Conservation (phyloP, 2,113 vertebrate genomes). For the Hydrolagus affinis region DNA sequence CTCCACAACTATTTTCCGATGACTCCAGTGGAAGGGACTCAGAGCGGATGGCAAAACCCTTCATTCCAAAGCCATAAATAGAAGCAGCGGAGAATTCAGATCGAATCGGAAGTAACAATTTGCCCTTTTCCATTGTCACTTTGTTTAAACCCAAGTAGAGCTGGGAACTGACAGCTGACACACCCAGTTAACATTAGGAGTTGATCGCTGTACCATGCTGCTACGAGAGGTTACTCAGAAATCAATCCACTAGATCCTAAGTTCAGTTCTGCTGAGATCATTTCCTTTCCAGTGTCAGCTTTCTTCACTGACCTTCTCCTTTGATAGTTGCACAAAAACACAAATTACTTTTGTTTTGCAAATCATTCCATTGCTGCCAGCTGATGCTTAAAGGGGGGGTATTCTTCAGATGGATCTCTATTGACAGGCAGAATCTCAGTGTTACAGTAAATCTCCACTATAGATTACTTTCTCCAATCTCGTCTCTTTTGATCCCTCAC, state of each 20-base stretch:
- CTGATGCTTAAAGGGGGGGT: no score
- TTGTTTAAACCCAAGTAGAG: slow-evolving; percentile 19
- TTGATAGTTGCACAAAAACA: neutral
- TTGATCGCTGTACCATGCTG: slow-evolving; percentile 8
- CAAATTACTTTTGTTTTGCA: slow-evolving; percentile 8
- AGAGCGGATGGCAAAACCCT: neutral
- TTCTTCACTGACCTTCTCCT: neutral
- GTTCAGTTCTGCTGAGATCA: slow-evolving; percentile 10
- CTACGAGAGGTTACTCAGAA: slow-evolving; percentile 5
- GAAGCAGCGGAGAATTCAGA: slow-evolving; percentile 12
- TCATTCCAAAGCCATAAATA: slow-evolving; percentile 2
- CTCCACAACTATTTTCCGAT: no score
- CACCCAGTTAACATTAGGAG: slow-evolving; percentile 30
- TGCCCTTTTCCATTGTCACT: slow-evolving; percentile 26
- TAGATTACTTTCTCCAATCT: no score
- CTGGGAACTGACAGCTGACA: slow-evolving; percentile 32
- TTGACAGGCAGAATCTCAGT: no score
- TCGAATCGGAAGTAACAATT: slow-evolving; percentile 27
- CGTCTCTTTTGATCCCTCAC: no score
- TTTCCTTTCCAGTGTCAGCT: slow-evolving; percentile 10
- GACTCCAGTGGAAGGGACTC: neutral
- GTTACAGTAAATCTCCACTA: no score
- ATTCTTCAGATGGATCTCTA: no score
- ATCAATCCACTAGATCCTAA: slow-evolving; percentile 20
- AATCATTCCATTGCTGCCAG: neutral